Percentiles rank a stretch among this genome's conserved stretches.
Evolutionary conservation across 2,888 invertebrate genomes (phyloP).

Genomic region (Therioaphis trifolii): DNA sequence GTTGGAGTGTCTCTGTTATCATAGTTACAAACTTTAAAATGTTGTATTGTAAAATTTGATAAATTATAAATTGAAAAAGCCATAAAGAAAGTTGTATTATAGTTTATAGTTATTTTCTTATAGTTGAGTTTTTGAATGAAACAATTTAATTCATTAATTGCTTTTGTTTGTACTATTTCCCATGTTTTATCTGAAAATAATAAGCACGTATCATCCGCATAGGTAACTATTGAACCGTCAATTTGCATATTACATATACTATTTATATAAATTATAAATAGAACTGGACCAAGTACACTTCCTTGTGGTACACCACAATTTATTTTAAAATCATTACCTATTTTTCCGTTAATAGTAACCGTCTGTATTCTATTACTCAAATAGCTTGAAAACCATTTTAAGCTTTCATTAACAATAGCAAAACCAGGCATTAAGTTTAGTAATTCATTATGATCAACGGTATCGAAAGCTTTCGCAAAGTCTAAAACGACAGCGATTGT

Average conservation of each 20-base stretch:
- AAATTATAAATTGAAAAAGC: neutral
- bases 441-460: no score
- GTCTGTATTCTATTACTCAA: neutral
- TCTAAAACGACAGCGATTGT: no score
- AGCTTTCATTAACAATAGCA: no score
- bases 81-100: neutral
- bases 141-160: neutral
- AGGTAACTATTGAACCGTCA: neutral
- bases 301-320: conserved; percentile 3
- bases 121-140: neutral
- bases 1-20: neutral
- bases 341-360: neutral
- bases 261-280: neutral
- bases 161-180: neutral
- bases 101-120: neutral
- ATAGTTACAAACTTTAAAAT: neutral
- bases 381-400: neutral
- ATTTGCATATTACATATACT: neutral
- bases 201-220: no score
- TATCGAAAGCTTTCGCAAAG: no score
- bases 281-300: neutral
- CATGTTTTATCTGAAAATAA: neutral
- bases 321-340: neutral
- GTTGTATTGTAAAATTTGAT: neutral
- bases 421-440: no score